Conservation (phyloP, 2,797 vertebrate species). For the Pipistrellus nathusii region DNA sequence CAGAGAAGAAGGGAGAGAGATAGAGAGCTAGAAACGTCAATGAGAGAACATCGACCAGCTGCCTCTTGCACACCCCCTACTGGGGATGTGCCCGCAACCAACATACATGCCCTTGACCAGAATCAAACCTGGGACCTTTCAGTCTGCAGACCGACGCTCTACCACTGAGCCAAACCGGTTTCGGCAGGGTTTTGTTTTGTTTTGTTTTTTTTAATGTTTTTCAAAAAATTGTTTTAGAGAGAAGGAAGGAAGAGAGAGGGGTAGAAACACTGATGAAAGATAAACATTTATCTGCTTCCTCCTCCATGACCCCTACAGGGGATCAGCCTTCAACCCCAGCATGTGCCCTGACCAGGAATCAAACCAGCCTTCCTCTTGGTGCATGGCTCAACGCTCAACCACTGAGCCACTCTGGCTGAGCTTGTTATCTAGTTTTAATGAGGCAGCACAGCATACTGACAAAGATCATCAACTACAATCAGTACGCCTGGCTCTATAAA, state of each 20-base stretch:
- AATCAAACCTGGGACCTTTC: too few relatives aligned
- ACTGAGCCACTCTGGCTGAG: neutral
- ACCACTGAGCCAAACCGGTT: too few relatives aligned
- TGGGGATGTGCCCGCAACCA: too few relatives aligned
- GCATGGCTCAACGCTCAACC: neutral
- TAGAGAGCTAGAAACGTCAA: too few relatives aligned
- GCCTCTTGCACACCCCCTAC: too few relatives aligned
- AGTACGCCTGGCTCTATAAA: neutral
- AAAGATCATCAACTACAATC: neutral
- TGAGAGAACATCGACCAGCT: too few relatives aligned
- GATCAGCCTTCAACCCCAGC: neutral
- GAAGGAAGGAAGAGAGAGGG: neutral
- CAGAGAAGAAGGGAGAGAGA: too few relatives aligned
- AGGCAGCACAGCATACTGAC: neutral
- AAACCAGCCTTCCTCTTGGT: neutral
- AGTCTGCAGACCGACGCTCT: too few relatives aligned
- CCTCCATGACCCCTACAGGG: neutral
- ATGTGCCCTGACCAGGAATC: neutral
- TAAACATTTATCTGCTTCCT: neutral
- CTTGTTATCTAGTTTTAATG: neutral
- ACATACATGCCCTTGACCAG: too few relatives aligned
- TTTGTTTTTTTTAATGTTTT: neutral
- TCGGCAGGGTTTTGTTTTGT: too few relatives aligned
- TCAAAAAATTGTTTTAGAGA: neutral
- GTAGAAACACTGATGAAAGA: neutral